These are phyloP conservation scores for Micrasema minimum DNA, from an alignment of 1,140 invertebrate species.

Conservation along the genomic window DNA sequence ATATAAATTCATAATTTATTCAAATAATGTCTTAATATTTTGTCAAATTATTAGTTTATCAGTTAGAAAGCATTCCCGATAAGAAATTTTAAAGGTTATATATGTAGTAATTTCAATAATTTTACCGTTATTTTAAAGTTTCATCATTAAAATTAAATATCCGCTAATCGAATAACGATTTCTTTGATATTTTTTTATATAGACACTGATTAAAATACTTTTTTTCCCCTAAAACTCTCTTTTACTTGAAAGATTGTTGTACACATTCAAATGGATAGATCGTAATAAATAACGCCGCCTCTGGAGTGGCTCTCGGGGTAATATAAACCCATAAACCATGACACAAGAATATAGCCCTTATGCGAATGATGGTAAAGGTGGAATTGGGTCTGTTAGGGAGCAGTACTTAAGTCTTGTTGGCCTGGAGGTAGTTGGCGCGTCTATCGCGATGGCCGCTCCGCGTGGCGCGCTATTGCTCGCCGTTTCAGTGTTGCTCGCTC, in stretches of 20 bases:
- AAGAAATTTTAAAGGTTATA: no score
- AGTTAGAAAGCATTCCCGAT: no score
- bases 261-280: slow-evolving; percentile 39
- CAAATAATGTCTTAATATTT: no score
- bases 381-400: background rate
- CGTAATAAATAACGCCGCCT: slow-evolving; percentile 43
- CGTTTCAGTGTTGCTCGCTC: slow-evolving; percentile 41
- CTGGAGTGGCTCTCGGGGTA: background rate
- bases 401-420: no score
- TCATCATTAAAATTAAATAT: no score
- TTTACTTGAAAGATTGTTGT: slow-evolving; percentile 34
- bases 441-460: slow-evolving; percentile 45
- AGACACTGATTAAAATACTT: background rate
- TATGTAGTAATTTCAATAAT: no score
- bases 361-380: slow-evolving; percentile 1
- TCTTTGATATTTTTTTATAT: slow-evolving; percentile 25
- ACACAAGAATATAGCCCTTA: background rate
- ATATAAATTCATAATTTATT: no score
- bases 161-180: slow-evolving; percentile 5
- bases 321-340: background rate
- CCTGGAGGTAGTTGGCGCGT: slow-evolving; percentile 12
- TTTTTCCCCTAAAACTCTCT: background rate
- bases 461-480: slow-evolving; percentile 33
- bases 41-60: no score
- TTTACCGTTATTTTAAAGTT: no score